Conservation (phyloP, 2,113 vertebrate genomes). For the Ifrita kowaldi region DNA sequence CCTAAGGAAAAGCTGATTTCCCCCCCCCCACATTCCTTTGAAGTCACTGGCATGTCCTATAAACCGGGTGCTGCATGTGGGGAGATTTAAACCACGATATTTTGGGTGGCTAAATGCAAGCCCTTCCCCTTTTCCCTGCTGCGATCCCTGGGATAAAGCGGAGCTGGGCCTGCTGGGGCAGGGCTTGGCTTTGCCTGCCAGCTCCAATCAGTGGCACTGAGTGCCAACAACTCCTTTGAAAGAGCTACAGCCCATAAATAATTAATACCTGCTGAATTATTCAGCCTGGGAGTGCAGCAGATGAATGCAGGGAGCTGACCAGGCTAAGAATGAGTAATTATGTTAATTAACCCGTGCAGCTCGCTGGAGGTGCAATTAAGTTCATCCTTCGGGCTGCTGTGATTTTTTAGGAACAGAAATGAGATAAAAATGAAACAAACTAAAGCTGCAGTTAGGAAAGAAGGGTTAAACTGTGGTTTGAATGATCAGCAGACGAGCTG, state of each 20-base stretch:
- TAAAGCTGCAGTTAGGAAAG: background rate
- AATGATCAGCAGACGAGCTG: background rate
- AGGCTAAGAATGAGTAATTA: background rate
- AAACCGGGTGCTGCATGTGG: background rate
- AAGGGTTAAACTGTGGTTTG: background rate
- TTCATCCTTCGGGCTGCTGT: background rate
- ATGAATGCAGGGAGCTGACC: slow-evolving; percentile 33
- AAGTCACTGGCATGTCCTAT: background rate
- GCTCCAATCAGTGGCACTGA: background rate
- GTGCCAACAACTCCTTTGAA: background rate
- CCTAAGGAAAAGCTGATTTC: background rate
- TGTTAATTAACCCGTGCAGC: slow-evolving; percentile 42
- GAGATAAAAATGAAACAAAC: background rate
- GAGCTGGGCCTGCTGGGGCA: background rate
- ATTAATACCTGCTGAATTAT: slow-evolving; percentile 55
- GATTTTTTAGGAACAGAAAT: background rate
- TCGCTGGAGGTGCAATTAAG: background rate
- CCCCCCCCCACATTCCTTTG: background rate
- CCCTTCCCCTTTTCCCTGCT: background rate
- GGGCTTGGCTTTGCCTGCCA: background rate
- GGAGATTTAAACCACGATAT: background rate
- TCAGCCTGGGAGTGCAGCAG: slow-evolving; percentile 16
- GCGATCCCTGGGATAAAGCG: background rate
- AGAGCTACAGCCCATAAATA: slow-evolving; percentile 27
- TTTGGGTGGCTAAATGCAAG: background rate